These are phyloP conservation scores for Chrysodeixis includens DNA, from an alignment of 2,888 invertebrate genomes.

Conservation along the genomic window DNA sequence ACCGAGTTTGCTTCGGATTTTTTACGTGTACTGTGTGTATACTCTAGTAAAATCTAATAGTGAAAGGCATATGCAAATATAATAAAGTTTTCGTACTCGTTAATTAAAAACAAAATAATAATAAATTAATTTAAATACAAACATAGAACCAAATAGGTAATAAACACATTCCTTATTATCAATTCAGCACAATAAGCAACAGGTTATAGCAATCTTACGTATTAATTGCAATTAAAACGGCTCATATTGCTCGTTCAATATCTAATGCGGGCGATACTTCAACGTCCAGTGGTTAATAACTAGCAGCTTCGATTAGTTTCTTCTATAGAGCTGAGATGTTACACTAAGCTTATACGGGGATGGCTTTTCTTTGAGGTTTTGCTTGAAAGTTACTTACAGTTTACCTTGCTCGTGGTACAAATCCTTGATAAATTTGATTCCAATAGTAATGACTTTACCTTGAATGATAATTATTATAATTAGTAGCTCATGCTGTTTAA, in stretches of 20 bases:
- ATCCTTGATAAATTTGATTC: no score
- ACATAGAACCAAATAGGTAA: neutral
- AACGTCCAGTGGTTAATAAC: slow-evolving; percentile 39
- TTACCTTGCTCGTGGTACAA: no score
- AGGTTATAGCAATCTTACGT: neutral
- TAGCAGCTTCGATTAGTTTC: slow-evolving; percentile 24
- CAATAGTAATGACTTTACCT: neutral
- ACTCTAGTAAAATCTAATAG: no score
- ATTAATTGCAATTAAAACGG: neutral
- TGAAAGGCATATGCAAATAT: no score
- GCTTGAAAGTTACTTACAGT: no score
- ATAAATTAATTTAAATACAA: neutral
- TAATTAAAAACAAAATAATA: no score
- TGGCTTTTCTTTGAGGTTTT: neutral
- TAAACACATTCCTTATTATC: neutral
- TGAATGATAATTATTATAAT: no score
- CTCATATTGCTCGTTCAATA: slow-evolving; percentile 24
- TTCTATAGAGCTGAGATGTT: slow-evolving; percentile 10
- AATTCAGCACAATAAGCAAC: neutral
- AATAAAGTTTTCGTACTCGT: no score
- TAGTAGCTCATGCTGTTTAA: neutral
- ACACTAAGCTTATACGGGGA: neutral
- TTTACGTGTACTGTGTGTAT: neutral
- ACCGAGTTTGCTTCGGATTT: neutral
- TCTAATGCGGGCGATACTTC: slow-evolving; percentile 21